phyloP scores from a whole-genome alignment of 1,140 invertebrate species.

The Solen grandis region DNA sequence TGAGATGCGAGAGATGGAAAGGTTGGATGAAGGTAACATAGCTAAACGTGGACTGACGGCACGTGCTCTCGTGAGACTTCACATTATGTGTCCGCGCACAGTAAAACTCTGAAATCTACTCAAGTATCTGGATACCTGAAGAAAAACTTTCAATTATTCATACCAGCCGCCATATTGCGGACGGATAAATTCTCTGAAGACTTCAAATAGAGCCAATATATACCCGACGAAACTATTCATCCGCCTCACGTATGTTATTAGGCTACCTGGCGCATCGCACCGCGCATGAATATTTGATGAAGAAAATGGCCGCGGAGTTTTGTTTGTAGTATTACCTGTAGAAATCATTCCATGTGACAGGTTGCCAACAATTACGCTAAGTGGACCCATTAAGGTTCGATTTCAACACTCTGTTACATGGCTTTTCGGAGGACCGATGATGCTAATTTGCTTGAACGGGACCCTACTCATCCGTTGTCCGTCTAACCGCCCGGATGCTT shows the following conservation, averaged over 20 bases:
- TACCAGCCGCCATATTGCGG: slow-evolving; percentile 47
- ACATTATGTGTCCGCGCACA: slow-evolving; percentile 21
- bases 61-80: slow-evolving; percentile 26
- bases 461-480: no score
- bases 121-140: slow-evolving; percentile 15
- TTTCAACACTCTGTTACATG: no score
- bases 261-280: slow-evolving; percentile 40
- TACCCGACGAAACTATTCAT: slow-evolving; percentile 35
- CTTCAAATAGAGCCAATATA: slow-evolving; percentile 46
- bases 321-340: slow-evolving; percentile 28
- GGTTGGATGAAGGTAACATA: background rate
- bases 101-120: slow-evolving; percentile 52
- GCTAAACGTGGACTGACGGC: background rate
- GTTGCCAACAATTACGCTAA: slow-evolving; percentile 53
- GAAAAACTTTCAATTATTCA: slow-evolving; percentile 53
- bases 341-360: slow-evolving; percentile 31
- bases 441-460: no score
- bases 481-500: no score
- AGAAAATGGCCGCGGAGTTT: slow-evolving; percentile 33
- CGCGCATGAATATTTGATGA: slow-evolving; percentile 57
- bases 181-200: slow-evolving; percentile 47
- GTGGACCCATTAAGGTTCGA: no score
- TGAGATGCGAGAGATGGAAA: background rate
- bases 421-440: no score
- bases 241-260: slow-evolving; percentile 42